Percentiles rank a stretch among this genome's conserved stretches.
These are phyloP conservation scores for Siderastrea siderea DNA, from an alignment of 92 coral and sea anemone species.

Conservation along the genomic window DNA sequence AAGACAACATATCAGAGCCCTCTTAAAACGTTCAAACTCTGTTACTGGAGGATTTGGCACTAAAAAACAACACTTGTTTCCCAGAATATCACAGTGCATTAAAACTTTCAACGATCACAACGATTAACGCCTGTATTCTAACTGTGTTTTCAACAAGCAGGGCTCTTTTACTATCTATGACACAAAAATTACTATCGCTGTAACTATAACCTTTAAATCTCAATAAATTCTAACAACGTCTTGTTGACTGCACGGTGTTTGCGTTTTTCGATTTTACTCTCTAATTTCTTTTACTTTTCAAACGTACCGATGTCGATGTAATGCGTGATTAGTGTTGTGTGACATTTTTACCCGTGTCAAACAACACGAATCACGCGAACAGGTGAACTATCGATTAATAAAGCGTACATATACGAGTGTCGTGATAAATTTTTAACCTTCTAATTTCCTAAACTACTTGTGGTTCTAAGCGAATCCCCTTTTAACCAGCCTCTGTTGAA, in stretches of 20 bases:
- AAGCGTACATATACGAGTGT: not conserved
- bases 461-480: not conserved
- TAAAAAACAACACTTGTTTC: not conserved
- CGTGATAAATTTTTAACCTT: not conserved
- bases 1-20: not conserved
- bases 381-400: not conserved
- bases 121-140: no score
- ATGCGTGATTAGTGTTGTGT: not conserved
- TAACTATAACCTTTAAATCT: not conserved
- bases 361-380: not conserved
- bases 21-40: not conserved
- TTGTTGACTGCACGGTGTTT: not conserved
- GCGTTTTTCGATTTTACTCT: not conserved
- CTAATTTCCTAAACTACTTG: not conserved
- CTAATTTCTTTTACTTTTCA: not conserved
- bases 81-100: not conserved
- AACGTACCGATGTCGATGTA: not conserved
- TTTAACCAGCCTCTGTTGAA: not conserved
- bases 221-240: not conserved
- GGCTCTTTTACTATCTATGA: not conserved
- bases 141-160: not conserved
- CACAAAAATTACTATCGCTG: not conserved
- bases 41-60: not conserved
- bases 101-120: no score
- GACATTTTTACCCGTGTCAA: not conserved